Percentiles rank a stretch among this genome's conserved stretches.
These are phyloP conservation scores for Pygoscelis adeliae DNA, from an alignment of 2,113 vertebrate genomes.

Conservation along the genomic window DNA sequence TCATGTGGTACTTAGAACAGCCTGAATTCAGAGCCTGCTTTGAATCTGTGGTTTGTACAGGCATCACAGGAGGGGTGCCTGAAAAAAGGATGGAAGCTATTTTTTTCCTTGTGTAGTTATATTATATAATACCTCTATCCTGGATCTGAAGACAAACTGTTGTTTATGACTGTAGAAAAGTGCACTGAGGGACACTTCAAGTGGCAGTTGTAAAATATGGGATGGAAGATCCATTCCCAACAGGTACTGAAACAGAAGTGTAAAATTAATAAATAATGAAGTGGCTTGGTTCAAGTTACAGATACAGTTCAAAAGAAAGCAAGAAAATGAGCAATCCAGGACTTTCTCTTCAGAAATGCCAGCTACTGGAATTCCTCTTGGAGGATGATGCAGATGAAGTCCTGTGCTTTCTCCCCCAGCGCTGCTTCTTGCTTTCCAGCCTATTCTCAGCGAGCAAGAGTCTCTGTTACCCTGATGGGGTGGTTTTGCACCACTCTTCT, in stretches of 20 bases:
- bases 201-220: not conserved
- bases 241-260: not conserved
- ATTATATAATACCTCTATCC: not conserved
- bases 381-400: not conserved
- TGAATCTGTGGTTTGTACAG: not conserved
- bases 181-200: not conserved
- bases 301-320: not conserved
- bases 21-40: slow-evolving; percentile 2
- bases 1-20: not conserved
- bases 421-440: not conserved
- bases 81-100: not conserved
- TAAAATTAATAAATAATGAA: not conserved
- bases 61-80: not conserved
- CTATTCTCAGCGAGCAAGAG: not conserved
- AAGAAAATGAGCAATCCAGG: not conserved
- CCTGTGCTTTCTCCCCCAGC: not conserved
- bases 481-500: not conserved
- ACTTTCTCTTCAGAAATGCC: not conserved
- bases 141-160: not conserved
- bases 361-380: not conserved
- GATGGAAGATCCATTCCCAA: not conserved
- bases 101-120: not conserved
- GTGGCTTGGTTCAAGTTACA: not conserved
- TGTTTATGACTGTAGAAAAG: not conserved
- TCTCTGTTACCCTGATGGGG: not conserved